A percentile compares a stretch with the other conserved stretches of the same genome.
phyloP scores from a whole-genome alignment of 2,797 vertebrate genomes.

The Sparus aurata region DNA sequence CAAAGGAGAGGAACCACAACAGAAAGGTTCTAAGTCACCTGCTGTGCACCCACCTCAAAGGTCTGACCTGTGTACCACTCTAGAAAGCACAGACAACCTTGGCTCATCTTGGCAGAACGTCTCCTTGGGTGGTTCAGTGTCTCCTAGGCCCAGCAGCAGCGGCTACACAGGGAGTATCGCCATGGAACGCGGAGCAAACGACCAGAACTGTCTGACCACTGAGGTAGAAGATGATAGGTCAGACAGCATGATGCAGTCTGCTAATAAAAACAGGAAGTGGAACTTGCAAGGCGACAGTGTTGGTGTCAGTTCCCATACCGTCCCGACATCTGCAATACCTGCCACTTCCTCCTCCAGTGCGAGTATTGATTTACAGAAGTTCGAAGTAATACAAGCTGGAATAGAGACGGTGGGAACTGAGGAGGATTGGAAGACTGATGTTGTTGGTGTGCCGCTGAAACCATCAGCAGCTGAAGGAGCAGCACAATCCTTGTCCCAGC shows the following conservation, averaged over 20 bases:
- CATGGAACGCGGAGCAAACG: neutral
- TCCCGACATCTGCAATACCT: neutral
- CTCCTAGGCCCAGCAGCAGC: constrained; percentile 27
- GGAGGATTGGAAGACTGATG: neutral
- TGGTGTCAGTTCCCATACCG: constrained; percentile 4
- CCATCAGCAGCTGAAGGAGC: neutral
- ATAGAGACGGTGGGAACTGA: constrained; percentile 59
- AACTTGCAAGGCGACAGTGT: neutral
- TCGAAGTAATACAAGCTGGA: constrained; percentile 59
- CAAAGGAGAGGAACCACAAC: neutral
- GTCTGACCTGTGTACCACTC: constrained; percentile 9
- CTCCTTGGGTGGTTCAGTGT: constrained; percentile 77
- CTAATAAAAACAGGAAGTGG: constrained; percentile 34
- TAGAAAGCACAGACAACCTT: constrained; percentile 52
- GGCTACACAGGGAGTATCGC: constrained; percentile 26
- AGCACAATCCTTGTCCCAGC: constrained; percentile 54
- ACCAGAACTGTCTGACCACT: constrained; percentile 54
- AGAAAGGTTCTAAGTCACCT: constrained; percentile 9
- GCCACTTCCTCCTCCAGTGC: constrained; percentile 38
- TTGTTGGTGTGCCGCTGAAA: neutral
- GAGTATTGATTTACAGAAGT: constrained; percentile 31
- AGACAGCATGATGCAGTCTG: neutral
- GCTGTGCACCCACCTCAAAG: neutral
- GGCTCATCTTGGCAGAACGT: constrained; percentile 86
- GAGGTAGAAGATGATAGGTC: constrained; percentile 44